phyloP scores from a whole-genome alignment of 2,888 invertebrate species.

The Pandemis cinnamomeana region DNA sequence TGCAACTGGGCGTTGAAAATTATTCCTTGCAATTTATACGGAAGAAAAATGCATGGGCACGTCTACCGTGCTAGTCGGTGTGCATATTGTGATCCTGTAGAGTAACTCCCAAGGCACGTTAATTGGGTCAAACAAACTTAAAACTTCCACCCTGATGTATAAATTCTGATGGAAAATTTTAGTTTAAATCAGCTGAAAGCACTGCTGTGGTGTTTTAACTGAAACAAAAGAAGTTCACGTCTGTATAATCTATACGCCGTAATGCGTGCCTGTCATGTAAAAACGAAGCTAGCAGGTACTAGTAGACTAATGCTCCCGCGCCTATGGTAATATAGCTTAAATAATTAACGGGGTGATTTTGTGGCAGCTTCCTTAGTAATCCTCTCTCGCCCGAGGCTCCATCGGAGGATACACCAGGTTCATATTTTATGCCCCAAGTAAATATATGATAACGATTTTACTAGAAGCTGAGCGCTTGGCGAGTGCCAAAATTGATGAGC shows the following conservation, averaged over 20 bases:
- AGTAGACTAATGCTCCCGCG: neutral
- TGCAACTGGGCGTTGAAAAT: neutral
- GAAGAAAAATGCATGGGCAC: neutral
- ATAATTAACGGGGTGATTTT: slow-evolving; percentile 28
- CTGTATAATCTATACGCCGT: neutral
- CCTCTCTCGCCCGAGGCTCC: neutral
- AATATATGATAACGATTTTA: neutral
- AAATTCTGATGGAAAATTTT: too few relatives aligned
- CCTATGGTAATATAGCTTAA: slow-evolving; percentile 22
- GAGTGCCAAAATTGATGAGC: neutral
- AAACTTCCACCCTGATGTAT: neutral
- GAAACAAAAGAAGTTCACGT: neutral
- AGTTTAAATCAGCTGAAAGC: too few relatives aligned
- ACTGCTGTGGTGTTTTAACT: neutral
- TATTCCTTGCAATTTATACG: neutral
- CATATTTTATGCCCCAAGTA: slow-evolving; percentile 7
- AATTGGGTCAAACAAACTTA: neutral
- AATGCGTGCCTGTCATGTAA: neutral
- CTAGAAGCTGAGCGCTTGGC: neutral
- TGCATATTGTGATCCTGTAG: neutral
- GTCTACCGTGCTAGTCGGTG: neutral
- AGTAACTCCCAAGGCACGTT: neutral
- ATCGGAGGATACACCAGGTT: slow-evolving; percentile 2
- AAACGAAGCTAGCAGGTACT: neutral
- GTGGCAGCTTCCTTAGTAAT: slow-evolving; percentile 12